These are phyloP conservation scores for Leptopilina drosophilae DNA, from an alignment of 2,888 invertebrate genomes.

Conservation along the genomic window DNA sequence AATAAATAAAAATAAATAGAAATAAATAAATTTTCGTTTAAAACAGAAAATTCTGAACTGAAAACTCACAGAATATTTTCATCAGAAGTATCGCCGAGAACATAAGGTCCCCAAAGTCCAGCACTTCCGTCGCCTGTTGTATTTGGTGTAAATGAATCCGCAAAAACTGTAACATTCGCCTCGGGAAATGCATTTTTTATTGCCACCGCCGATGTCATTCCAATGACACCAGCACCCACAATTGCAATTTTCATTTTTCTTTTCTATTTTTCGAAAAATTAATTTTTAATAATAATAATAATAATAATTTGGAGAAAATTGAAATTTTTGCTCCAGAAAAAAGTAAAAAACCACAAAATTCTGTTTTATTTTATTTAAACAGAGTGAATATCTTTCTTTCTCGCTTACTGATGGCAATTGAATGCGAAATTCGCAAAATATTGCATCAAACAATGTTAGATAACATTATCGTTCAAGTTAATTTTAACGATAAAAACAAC, in stretches of 20 bases:
- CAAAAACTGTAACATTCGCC: conserved; percentile 81
- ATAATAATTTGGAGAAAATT: no score
- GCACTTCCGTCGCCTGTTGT: conserved; percentile 89
- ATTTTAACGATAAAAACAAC: no score
- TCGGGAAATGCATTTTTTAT: conserved; percentile 81
- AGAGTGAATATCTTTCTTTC: no score
- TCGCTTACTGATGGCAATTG: no score
- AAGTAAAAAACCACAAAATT: no score
- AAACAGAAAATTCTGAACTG: conserved; percentile 11
- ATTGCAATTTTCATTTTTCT: conserved; percentile 79
- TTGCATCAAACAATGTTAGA: no score
- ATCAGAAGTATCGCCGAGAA: conserved; percentile 80
- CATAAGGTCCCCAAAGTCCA: conserved; percentile 86
- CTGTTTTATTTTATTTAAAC: no score
- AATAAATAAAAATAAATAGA: neutral
- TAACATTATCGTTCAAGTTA: no score
- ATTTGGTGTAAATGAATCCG: conserved; percentile 83
- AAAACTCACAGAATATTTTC: conserved; percentile 78
- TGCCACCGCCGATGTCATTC: conserved; percentile 83
- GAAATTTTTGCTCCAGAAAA: no score
- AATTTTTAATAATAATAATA: neutral
- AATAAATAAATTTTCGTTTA: no score
- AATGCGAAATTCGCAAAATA: no score
- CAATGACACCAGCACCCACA: conserved; percentile 88
- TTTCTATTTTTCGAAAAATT: no score